Conservation (phyloP, 2,113 vertebrate genomes). For the Protobothrops flavoviridis region DNA sequence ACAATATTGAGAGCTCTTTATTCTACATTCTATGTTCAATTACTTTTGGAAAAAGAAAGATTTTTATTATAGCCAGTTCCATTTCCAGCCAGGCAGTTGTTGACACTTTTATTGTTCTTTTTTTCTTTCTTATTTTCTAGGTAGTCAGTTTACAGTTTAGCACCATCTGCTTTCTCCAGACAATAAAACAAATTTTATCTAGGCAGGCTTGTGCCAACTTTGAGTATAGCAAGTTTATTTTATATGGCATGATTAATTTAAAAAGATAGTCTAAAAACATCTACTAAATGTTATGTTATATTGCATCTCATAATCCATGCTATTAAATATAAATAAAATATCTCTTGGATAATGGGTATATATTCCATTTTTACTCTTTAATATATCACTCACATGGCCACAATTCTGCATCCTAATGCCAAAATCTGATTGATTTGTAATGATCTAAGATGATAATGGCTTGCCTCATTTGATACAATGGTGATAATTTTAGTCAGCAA, state of each 20-base stretch:
- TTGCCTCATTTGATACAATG: background rate
- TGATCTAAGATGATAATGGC: background rate
- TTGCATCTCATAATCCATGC: background rate
- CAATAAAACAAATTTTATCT: background rate
- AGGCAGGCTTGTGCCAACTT: background rate
- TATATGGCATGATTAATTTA: background rate
- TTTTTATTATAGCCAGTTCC: background rate
- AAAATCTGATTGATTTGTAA: background rate
- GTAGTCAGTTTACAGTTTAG: background rate
- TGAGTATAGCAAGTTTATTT: background rate
- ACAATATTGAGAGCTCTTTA: background rate
- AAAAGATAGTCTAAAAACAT: background rate
- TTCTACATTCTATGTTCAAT: background rate
- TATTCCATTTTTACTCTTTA: background rate
- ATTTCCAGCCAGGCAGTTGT: background rate
- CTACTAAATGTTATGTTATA: background rate
- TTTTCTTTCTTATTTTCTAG: slow-evolving; percentile 8
- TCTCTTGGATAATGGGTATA: background rate
- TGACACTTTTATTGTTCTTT: background rate
- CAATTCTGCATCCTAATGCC: background rate
- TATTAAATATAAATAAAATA: background rate
- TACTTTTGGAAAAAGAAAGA: background rate
- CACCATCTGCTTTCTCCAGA: background rate
- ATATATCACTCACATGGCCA: background rate
- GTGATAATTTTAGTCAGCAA: background rate